Percentiles rank a stretch among this genome's conserved stretches.
Evolutionary conservation across 1,140 invertebrate genomes (phyloP).

Genomic region (Drosophila elegans): DNA sequence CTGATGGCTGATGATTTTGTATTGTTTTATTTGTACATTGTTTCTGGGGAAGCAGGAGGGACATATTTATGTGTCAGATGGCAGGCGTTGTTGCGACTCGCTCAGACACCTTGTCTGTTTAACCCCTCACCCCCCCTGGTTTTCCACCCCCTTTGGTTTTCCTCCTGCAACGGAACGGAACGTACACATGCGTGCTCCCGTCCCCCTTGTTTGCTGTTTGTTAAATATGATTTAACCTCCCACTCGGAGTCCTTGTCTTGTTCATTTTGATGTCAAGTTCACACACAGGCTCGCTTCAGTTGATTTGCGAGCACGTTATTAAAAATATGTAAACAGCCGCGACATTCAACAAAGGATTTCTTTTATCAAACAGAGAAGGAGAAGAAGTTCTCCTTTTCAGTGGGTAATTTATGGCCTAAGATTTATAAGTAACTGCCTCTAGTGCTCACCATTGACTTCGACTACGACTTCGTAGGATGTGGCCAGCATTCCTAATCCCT

Average conservation of each 20-base stretch:
- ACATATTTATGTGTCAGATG: conserved; percentile 55
- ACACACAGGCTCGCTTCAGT: conserved; percentile 47
- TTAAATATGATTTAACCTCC: conserved; percentile 68
- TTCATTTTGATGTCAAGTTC: conserved; percentile 72
- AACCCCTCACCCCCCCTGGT: neutral
- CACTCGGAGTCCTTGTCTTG: conserved; percentile 38
- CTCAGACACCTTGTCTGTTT: conserved; percentile 55
- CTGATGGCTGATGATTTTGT: conserved; percentile 51
- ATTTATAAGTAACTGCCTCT: conserved; percentile 35
- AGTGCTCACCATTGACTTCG: neutral
- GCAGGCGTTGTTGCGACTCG: conserved; percentile 44
- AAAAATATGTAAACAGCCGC: conserved; percentile 64
- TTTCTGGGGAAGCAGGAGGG: conserved; percentile 35
- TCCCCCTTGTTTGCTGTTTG: conserved; percentile 49
- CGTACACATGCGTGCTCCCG: conserved; percentile 53
- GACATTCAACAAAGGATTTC: conserved; percentile 56
- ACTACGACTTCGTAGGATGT: neutral
- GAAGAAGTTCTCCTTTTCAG: neutral
- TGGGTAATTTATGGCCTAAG: conserved; percentile 19
- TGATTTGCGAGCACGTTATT: conserved; percentile 71
- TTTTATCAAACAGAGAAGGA: neutral
- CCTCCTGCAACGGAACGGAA: conserved; percentile 20
- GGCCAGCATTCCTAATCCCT: neutral
- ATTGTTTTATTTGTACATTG: conserved; percentile 64
- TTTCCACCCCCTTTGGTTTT: conserved; percentile 6